Base-by-base conservation (phyloP, 23 tunicate genomes). In the Trididemnum clinides region DNA sequence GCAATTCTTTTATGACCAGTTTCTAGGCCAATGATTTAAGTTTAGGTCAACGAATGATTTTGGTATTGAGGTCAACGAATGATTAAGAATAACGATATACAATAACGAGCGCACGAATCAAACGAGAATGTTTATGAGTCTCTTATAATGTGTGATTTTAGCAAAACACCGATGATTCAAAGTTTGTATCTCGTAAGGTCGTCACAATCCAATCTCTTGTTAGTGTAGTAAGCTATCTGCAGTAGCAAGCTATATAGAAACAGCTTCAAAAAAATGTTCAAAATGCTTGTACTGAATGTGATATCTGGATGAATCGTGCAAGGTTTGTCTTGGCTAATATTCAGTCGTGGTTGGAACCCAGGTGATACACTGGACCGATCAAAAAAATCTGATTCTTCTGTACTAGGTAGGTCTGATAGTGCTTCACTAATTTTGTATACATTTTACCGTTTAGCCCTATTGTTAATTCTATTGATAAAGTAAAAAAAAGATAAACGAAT, bases 141-240 rank as follows among this genome's bases (percentile, higher is more conserved):
- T n/a, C n/a, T n/a, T n/a, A n/a, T n/a, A n/a, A n/a, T n/a, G n/a
- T n/a, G n/a, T n/a, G n/a, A n/a, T n/a, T n/a, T n/a, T n/a, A n/a
- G n/a, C n/a, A n/a, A n/a, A n/a, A n/a, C n/a, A n/a, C n/a, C n/a
- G n/a, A n/a, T n/a, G n/a, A n/a, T n/a, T n/a, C n/a, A n/a, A n/a
- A n/a, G n/a, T n/a, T n/a, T n/a, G n/a, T n/a, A n/a, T n/a, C n/a
- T n/a, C n/a, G n/a, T n/a, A n/a, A n/a, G n/a, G n/a, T n/a, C n/a
- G n/a, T n/a, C n/a, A n/a, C n/a, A n/a, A 44, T 21, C 22, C 81
- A 74, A 74, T 74, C 81, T 74, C 59, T 74, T 74, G 59, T 74
- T 74, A 74, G 81, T 74, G 81, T 74, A 74, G 81, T 74, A 74
- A 74, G 81, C 81, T 74, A 74, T 74, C 81, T 74, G 81, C 81